Evolutionary conservation across 1,140 invertebrate genomes (phyloP).

Genomic region (Saccostrea cuccullata): DNA sequence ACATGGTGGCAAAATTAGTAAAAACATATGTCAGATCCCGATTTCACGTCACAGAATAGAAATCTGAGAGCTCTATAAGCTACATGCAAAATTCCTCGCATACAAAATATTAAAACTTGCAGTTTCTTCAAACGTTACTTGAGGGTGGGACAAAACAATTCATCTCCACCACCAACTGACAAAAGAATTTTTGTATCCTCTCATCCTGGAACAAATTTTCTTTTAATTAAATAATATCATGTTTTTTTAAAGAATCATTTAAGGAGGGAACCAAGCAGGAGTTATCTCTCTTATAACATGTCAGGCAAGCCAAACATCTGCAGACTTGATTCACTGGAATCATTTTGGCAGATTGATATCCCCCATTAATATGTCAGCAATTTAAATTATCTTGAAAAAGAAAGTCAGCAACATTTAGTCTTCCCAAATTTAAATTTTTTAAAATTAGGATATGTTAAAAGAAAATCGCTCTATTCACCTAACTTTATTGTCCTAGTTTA

Average conservation of each 20-base stretch:
- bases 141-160: slow-evolving; percentile 16
- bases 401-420: too few species aligned
- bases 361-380: too few species aligned
- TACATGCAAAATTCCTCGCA: not conserved
- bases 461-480: too few species aligned
- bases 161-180: slow-evolving; percentile 11
- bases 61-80: slow-evolving; percentile 6
- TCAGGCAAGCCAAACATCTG: too few species aligned
- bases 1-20: slow-evolving; percentile 16
- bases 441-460: too few species aligned
- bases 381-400: too few species aligned
- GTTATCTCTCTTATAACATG: not conserved
- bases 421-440: too few species aligned
- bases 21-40: slow-evolving; percentile 23
- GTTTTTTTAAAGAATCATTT: not conserved
- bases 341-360: too few species aligned
- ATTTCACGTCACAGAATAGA: slow-evolving; percentile 25
- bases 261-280: not conserved
- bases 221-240: not conserved
- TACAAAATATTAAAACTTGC: not conserved
- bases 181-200: slow-evolving; percentile 20
- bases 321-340: too few species aligned
- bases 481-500: too few species aligned
- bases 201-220: not conserved
- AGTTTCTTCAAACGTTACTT: not conserved